phyloP scores from a whole-genome alignment of 2,888 invertebrate genomes.

The Fissipunctia ypsillon region DNA sequence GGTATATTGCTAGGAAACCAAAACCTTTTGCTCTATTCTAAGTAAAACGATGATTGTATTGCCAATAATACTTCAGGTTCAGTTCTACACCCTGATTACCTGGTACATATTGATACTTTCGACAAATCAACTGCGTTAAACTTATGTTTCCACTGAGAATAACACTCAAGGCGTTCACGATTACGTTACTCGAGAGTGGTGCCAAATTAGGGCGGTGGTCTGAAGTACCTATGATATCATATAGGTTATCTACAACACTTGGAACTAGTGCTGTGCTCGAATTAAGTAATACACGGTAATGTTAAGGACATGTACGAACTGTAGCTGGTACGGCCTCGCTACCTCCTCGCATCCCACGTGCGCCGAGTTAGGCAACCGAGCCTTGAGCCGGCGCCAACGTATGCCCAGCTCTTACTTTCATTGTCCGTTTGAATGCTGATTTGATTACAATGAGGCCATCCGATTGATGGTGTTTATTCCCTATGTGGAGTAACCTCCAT shows the following conservation, averaged over 20 bases:
- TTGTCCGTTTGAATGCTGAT: slow-evolving; percentile 81
- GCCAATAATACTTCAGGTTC: background rate
- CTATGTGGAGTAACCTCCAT: slow-evolving; percentile 48
- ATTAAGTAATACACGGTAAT: slow-evolving; percentile 52
- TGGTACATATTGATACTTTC: background rate
- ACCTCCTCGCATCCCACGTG: slow-evolving; percentile 84
- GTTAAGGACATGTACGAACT: slow-evolving; percentile 65
- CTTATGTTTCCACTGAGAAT: slow-evolving; percentile 1
- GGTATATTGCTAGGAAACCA: background rate
- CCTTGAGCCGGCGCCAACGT: slow-evolving; percentile 85
- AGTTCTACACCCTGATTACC: background rate
- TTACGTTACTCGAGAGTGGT: slow-evolving; percentile 15
- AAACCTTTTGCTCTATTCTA: slow-evolving; percentile 5
- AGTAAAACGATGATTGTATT: background rate
- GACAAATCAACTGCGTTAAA: background rate
- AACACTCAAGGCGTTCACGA: slow-evolving; percentile 15
- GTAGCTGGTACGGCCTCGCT: slow-evolving; percentile 72
- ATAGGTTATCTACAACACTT: slow-evolving; percentile 32
- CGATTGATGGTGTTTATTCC: slow-evolving; percentile 65
- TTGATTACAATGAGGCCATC: slow-evolving; percentile 81
- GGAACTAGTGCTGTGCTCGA: slow-evolving; percentile 27
- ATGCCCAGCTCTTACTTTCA: slow-evolving; percentile 83
- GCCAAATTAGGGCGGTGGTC: slow-evolving; percentile 19
- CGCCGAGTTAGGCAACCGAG: slow-evolving; percentile 80
- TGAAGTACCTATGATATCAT: slow-evolving; percentile 30